Percentiles rank a stretch among this genome's conserved stretches.
Conservation (phyloP, 2,113 vertebrate species). For the Microtus ochrogaster region DNA sequence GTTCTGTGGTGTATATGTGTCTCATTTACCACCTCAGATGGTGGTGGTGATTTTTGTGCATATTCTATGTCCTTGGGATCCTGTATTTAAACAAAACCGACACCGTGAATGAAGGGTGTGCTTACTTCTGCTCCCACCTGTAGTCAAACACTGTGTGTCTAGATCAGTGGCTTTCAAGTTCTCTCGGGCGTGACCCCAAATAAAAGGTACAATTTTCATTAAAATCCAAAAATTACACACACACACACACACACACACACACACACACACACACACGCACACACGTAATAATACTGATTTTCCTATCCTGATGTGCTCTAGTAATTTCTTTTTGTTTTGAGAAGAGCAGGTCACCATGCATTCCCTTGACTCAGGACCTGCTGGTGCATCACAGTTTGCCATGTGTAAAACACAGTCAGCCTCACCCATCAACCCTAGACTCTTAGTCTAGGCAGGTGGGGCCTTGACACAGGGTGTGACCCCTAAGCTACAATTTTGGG, state of each 20-base stretch:
- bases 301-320: neutral
- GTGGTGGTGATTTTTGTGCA: neutral
- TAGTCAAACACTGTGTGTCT: neutral
- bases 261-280: neutral
- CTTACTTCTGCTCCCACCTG: neutral
- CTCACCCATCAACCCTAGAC: neutral
- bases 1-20: neutral
- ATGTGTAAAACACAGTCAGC: neutral
- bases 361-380: neutral
- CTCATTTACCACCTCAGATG: neutral
- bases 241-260: neutral
- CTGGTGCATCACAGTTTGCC: neutral
- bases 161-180: neutral
- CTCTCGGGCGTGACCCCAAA: neutral
- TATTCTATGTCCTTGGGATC: neutral
- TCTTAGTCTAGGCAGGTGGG: neutral
- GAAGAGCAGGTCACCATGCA: neutral
- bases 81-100: neutral
- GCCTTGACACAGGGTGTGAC: neutral
- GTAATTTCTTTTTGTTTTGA: constrained; percentile 22
- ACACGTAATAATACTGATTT: neutral
- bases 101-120: neutral
- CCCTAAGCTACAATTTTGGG: neutral
- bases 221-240: neutral
- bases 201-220: constrained; percentile 11